A percentile compares a stretch with the other conserved stretches of the same genome.
Evolutionary conservation across 2,113 vertebrate genomes (phyloP).

Genomic region (Theropithecus gelada): DNA sequence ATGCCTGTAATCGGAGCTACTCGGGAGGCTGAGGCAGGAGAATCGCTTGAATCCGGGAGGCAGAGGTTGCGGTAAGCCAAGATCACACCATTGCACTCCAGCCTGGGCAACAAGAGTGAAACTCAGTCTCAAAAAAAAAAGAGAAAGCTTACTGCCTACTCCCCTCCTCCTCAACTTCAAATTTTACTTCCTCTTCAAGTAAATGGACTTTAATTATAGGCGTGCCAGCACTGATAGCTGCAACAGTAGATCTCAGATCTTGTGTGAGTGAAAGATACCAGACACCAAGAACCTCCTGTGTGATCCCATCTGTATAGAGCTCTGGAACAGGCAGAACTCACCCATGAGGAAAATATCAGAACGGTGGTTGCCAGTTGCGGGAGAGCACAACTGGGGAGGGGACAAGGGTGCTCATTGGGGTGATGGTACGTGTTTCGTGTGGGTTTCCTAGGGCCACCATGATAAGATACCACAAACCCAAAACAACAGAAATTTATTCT

Average conservation of each 20-base stretch:
- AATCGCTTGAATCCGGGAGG: too few relatives aligned
- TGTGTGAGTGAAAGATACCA: not conserved
- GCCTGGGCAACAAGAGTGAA: too few relatives aligned
- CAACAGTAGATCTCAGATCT: not conserved
- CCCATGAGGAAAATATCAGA: not conserved
- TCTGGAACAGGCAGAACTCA: not conserved
- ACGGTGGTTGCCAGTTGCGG: not conserved
- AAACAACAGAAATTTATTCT: not conserved
- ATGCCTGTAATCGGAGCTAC: too few relatives aligned
- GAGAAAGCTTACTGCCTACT: not conserved
- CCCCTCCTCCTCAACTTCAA: not conserved
- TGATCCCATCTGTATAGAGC: not conserved
- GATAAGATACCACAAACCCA: too few relatives aligned
- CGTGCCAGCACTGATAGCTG: not conserved
- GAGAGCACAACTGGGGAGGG: not conserved
- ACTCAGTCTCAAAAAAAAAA: too few relatives aligned
- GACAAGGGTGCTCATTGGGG: too few relatives aligned
- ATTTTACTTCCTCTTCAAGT: not conserved
- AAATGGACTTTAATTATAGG: not conserved
- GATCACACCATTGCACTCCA: too few relatives aligned
- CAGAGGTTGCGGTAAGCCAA: too few relatives aligned
- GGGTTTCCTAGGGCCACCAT: not conserved
- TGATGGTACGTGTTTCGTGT: not conserved
- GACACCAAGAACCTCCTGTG: not conserved
- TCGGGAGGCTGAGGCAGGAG: too few relatives aligned